These are phyloP conservation scores for Aphidius ervi DNA, from an alignment of 1,140 invertebrate genomes.

Conservation along the genomic window DNA sequence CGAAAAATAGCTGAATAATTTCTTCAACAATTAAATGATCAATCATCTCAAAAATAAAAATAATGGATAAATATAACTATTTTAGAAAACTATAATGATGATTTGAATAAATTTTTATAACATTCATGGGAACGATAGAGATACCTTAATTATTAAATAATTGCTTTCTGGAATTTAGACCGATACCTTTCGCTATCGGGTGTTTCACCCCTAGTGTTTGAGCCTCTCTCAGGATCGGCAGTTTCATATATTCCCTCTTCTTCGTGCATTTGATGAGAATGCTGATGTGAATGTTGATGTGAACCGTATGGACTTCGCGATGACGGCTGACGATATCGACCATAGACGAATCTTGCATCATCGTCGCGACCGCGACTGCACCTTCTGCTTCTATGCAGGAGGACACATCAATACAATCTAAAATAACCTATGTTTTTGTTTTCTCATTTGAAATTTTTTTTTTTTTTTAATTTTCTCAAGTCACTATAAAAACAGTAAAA, in stretches of 20 bases:
- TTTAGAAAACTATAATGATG: too few species aligned
- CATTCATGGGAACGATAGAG: too few species aligned
- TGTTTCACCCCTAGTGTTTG: conserved; percentile 63
- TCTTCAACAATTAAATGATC: too few species aligned
- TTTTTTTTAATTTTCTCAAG: neutral
- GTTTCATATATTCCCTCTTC: conserved; percentile 83
- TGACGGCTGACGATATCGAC: conserved; percentile 72
- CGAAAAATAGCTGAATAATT: too few species aligned
- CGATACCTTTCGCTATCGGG: conserved; percentile 81
- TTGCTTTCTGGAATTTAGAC: conserved; percentile 27
- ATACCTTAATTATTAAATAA: too few species aligned
- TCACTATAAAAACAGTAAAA: neutral
- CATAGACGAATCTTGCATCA: conserved; percentile 71
- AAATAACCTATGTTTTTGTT: conserved; percentile 19
- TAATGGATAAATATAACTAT: neutral
- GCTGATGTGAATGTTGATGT: conserved; percentile 54
- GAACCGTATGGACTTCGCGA: conserved; percentile 57
- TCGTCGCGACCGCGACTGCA: conserved; percentile 56
- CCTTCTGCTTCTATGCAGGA: conserved; percentile 52
- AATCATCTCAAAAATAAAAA: neutral
- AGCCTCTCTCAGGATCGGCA: conserved; percentile 68
- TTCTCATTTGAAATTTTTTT: conserved; percentile 11
- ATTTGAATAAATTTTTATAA: neutral
- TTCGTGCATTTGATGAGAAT: conserved; percentile 61
- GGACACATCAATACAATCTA: conserved; percentile 14